phyloP scores from a whole-genome alignment of 2,797 vertebrate genomes.

The Vultur gryphus region DNA sequence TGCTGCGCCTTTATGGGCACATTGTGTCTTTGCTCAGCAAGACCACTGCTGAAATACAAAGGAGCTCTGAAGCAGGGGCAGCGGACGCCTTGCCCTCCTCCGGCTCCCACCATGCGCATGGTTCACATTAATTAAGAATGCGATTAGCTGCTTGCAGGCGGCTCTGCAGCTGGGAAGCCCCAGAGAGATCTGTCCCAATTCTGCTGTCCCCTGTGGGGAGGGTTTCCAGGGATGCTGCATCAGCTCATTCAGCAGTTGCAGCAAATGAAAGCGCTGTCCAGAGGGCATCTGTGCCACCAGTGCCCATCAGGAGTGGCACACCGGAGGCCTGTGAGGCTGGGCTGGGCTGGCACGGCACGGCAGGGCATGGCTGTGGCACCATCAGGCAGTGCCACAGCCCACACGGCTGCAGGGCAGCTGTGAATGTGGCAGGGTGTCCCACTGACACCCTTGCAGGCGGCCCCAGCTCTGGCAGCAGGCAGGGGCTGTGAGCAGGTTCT shows the following conservation, averaged over 20 bases:
- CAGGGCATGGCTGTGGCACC: not conserved
- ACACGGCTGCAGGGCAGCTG: not conserved
- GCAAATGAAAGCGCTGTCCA: not conserved
- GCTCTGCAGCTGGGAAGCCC: not conserved
- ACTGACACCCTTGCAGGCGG: accelerated
- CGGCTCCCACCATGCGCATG: not conserved
- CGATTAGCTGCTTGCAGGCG: not conserved
- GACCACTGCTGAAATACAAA: not conserved
- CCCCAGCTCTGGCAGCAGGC: not conserved
- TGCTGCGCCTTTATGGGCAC: not conserved
- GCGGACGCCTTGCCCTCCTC: not conserved
- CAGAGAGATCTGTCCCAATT: not conserved
- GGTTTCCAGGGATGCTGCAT: not conserved
- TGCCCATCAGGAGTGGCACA: accelerated
- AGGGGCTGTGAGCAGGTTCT: not conserved
- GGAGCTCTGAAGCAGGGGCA: not conserved
- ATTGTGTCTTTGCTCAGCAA: not conserved
- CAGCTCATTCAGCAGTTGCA: not conserved
- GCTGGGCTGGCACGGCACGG: not conserved
- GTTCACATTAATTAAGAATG: constrained; percentile 20
- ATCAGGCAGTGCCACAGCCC: not conserved
- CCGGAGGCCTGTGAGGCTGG: not conserved
- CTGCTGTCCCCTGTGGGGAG: not conserved
- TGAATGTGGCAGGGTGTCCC: not conserved
- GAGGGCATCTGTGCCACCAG: not conserved